Evolutionary conservation across 2,888 invertebrate species (phyloP).

Genomic region (Chironomus tentans): DNA sequence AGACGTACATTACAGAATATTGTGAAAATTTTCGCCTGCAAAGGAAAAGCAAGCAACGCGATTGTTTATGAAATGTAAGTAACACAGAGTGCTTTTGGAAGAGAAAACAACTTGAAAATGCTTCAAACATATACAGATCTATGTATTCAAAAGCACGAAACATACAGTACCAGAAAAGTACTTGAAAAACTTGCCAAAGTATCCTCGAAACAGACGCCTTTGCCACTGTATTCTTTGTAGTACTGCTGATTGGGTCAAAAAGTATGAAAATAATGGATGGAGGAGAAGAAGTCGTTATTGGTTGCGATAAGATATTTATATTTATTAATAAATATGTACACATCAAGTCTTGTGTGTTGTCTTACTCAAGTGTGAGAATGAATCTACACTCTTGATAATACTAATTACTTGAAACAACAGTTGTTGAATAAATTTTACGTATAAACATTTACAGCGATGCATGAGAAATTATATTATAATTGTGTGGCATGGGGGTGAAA

Average conservation of each 20-base stretch:
- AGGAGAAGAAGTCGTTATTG: no score
- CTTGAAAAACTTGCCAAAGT: neutral
- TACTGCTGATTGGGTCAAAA: neutral
- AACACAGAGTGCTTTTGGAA: neutral
- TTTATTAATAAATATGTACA: no score
- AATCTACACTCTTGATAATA: neutral
- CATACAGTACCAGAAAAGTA: neutral
- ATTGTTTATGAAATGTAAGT: no score
- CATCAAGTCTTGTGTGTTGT: no score
- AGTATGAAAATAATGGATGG: neutral
- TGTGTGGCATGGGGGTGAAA: no score
- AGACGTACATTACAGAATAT: neutral
- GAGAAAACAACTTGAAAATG: neutral
- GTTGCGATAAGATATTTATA: no score
- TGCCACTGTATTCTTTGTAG: neutral
- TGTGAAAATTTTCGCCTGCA: neutral
- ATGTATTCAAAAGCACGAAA: neutral
- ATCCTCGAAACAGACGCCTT: neutral
- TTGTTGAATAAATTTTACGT: neutral
- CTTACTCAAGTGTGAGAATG: no score
- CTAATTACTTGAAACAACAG: neutral
- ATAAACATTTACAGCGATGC: neutral
- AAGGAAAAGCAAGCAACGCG: neutral
- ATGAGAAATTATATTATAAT: no score
- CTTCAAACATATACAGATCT: neutral